These are phyloP conservation scores for Cremastobaeus sp. DNA, from an alignment of 2,888 invertebrate genomes.

Conservation along the genomic window DNA sequence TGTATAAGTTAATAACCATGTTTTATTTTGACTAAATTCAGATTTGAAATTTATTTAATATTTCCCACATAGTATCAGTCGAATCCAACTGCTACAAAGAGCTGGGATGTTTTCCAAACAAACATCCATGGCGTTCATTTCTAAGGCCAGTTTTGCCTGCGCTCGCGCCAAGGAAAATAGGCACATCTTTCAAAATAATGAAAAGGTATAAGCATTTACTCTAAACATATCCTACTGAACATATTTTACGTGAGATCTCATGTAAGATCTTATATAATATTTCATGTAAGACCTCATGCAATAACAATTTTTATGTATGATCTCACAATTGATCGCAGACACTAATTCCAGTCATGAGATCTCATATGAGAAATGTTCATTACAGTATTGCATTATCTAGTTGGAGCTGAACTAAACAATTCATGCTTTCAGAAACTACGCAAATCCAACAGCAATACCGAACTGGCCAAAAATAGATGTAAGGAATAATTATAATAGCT, in stretches of 20 bases:
- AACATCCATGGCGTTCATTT: constrained; percentile 74
- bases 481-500: constrained; percentile 63
- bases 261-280: too few species aligned
- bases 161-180: constrained; percentile 70
- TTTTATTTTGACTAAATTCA: background rate
- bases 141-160: constrained; percentile 74
- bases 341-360: too few species aligned
- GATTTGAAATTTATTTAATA: background rate
- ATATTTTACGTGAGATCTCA: too few species aligned
- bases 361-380: background rate
- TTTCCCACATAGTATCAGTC: constrained; percentile 3
- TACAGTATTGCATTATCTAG: too few species aligned
- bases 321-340: background rate
- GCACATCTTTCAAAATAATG: constrained; percentile 71
- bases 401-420: constrained; percentile 2
- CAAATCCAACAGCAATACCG: constrained; percentile 40
- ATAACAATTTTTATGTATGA: too few species aligned
- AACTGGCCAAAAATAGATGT: constrained; percentile 66
- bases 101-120: constrained; percentile 75
- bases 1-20: too few species aligned
- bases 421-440: constrained; percentile 32
- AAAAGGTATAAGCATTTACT: constrained; percentile 68
- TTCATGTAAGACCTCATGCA: too few species aligned
- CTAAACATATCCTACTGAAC: too few species aligned
- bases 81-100: constrained; percentile 71